Base-by-base conservation (phyloP, 2,888 invertebrate genomes). In the Cheilosia urbana region DNA sequence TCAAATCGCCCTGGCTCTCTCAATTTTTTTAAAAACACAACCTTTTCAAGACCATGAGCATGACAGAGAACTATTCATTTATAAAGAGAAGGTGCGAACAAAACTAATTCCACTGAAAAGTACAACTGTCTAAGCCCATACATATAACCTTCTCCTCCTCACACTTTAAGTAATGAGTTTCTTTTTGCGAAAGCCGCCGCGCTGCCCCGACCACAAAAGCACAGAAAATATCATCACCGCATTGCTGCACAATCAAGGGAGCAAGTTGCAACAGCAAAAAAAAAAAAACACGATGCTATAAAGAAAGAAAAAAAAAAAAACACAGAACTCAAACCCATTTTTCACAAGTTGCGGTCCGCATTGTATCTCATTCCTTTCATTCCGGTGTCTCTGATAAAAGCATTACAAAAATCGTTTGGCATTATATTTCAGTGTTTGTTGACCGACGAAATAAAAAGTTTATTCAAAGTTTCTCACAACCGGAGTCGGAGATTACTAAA, bases 301-400 rank as follows among this genome's bases (percentile, higher is more conserved):
- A 60, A 34, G 49, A 57, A 19, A 63, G 30, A 47, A 65, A 53
- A 76, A 21, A 49, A 19, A 11, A 11, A 27, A 49, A 19, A 9
- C n/a, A 11, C 62, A 13, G 53, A 80, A 58, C 80, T 80, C 80
- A 72, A 85, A 85, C 72, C 73, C 85, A 85, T 85, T 85, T 85
- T 72, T 85, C 85, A 80, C 80, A 80, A 85, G 60, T 80, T 85
- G 80, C 71, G 84, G 84, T 80, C 71, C 55, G 71, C 72, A 80
- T 72, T 85, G 80, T 80, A 85, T 81, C 76, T 68, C 76, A 69
- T 76, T 72, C 63, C 80, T 72, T 78, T 80, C 71, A 80, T 66
- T 72, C 19, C 71, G 68, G 75, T 81, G 60, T 47, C 60, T 72
- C 80, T 76, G 85, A 85, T 85, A 85, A 85, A 85, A 80, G 80